Percentiles rank a stretch among this genome's conserved stretches.
These are phyloP conservation scores for Heliconius eleuchia DNA, from an alignment of 1,140 invertebrate species.

Conservation along the genomic window DNA sequence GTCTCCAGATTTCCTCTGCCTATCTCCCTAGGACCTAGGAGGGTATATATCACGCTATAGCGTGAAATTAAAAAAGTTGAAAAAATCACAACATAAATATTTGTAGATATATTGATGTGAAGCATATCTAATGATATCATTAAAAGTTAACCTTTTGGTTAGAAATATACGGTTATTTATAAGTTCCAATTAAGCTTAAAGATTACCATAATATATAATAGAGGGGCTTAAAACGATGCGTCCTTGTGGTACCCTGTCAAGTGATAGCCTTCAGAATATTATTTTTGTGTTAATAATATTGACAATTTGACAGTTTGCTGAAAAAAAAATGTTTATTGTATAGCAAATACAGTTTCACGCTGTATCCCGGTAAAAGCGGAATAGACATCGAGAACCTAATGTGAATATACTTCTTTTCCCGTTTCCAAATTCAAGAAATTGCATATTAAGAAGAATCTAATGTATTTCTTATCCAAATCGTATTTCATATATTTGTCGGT, in stretches of 20 bases:
- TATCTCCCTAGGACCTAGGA: no score
- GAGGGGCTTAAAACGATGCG: not conserved
- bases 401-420: no score
- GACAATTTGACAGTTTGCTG: not conserved
- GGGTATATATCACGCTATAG: no score
- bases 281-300: not conserved
- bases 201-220: not conserved
- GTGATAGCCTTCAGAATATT: not conserved
- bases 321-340: not conserved
- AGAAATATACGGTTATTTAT: not conserved
- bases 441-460: no score
- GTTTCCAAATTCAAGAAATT: no score
- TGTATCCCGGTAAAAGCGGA: no score
- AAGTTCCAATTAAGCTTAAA: not conserved
- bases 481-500: no score
- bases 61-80: no score
- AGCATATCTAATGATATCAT: not conserved
- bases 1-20: not conserved
- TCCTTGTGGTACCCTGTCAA: not conserved
- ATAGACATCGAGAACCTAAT: no score
- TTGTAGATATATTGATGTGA: not conserved
- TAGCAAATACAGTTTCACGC: no score
- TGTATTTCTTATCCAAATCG: no score
- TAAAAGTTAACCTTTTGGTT: not conserved
- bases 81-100: no score